Percentiles rank a stretch among this genome's conserved stretches.
phyloP scores from a whole-genome alignment of 2,113 vertebrate genomes.

The Alectura lathami region DNA sequence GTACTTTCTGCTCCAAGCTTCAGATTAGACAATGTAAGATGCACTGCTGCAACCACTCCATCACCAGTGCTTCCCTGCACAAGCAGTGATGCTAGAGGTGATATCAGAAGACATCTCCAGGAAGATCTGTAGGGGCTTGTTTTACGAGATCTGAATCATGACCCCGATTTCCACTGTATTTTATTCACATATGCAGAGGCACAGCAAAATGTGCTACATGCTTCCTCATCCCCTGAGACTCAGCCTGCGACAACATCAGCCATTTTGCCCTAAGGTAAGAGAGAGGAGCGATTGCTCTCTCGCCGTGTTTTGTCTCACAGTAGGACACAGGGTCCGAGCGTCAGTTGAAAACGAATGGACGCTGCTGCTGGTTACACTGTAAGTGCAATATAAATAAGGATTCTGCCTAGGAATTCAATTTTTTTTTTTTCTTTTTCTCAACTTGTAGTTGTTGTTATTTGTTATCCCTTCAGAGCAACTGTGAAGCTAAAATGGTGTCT shows the following conservation, averaged over 20 bases:
- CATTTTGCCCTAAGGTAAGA: background rate
- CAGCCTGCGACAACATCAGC: background rate
- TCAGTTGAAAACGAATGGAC: background rate
- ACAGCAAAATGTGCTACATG: background rate
- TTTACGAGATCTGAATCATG: background rate
- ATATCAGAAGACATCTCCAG: background rate
- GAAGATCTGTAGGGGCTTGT: background rate
- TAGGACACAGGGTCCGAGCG: background rate
- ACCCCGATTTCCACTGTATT: fast-evolving
- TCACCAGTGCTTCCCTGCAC: background rate
- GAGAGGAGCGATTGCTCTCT: background rate
- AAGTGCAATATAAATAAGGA: background rate
- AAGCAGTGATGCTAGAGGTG: background rate
- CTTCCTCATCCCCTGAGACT: background rate
- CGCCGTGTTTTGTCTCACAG: background rate
- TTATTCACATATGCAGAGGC: background rate
- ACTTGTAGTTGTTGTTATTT: conserved; percentile 20
- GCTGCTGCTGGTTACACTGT: fast-evolving
- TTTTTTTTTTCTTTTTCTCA: background rate
- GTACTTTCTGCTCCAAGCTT: background rate
- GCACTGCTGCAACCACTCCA: fast-evolving
- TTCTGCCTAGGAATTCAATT: background rate
- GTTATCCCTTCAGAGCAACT: conserved; percentile 9
- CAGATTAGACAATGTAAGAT: background rate
- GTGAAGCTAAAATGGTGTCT: background rate